A percentile compares a stretch with the other conserved stretches of the same genome.
phyloP scores from a whole-genome alignment of 1,140 invertebrate genomes.

The Zaprionus ghesquierei region DNA sequence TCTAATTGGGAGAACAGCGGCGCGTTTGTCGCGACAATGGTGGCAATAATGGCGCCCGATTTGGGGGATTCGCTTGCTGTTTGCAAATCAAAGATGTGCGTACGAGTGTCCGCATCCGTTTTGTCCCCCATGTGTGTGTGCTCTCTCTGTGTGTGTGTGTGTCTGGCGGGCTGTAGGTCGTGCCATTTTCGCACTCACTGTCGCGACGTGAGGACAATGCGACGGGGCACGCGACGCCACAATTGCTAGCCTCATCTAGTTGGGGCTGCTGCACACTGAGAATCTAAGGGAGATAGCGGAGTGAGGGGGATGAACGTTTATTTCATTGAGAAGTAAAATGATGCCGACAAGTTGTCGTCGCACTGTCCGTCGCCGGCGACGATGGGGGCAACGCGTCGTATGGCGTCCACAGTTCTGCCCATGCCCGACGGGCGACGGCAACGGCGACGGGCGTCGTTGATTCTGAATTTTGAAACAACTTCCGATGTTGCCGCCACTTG shows the following conservation, averaged over 20 bases:
- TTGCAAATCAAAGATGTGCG: constrained; percentile 71
- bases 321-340: constrained; percentile 55
- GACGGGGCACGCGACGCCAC: constrained; percentile 61
- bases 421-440: not conserved
- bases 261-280: constrained; percentile 24
- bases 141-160: constrained; percentile 30
- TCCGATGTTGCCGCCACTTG: constrained; percentile 68
- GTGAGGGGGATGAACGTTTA: constrained; percentile 16
- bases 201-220: constrained; percentile 47
- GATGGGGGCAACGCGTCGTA: not conserved
- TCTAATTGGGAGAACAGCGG: constrained; percentile 68
- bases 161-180: constrained; percentile 41
- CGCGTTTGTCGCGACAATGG: constrained; percentile 71
- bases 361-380: constrained; percentile 53
- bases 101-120: constrained; percentile 53
- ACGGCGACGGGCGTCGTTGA: constrained; percentile 48
- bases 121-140: constrained; percentile 9
- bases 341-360: constrained; percentile 76
- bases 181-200: constrained; percentile 53
- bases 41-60: constrained; percentile 69
- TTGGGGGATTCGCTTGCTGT: constrained; percentile 22
- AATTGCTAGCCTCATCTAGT: constrained; percentile 64
- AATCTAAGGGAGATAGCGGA: not conserved
- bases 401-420: constrained; percentile 17
- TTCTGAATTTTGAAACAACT: constrained; percentile 65